phyloP scores from a whole-genome alignment of 2,113 vertebrate species.

The Coturnix japonica region DNA sequence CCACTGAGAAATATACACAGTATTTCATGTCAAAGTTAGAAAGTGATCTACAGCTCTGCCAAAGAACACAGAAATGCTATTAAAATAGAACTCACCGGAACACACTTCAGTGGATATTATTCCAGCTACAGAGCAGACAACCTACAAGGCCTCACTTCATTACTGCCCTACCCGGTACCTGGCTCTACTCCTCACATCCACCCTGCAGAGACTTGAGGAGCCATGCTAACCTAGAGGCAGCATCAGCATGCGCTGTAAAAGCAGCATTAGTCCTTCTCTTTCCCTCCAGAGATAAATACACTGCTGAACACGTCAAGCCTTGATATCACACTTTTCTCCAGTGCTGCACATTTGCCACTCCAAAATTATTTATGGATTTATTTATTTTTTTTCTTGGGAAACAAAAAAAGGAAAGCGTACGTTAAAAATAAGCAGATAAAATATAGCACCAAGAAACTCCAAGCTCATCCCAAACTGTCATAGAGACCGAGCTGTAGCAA shows the following conservation, averaged over 20 bases:
- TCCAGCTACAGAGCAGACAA: not conserved
- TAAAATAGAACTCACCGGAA: not conserved
- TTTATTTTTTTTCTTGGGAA: not conserved
- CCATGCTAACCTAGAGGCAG: not conserved
- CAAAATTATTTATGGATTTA: not conserved
- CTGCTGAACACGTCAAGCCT: not conserved
- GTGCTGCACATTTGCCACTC: rapidly evolving
- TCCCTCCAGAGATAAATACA: not conserved
- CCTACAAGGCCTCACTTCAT: not conserved
- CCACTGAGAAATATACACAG: rapidly evolving
- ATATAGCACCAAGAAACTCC: not conserved
- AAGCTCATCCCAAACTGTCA: not conserved
- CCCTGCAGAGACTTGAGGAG: not conserved
- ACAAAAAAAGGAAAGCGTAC: not conserved
- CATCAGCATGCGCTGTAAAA: not conserved
- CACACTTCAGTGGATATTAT: not conserved
- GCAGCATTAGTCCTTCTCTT: not conserved
- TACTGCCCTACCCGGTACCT: not conserved
- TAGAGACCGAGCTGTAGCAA: not conserved
- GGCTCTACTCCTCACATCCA: not conserved
- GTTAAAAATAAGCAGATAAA: not conserved
- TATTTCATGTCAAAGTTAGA: not conserved
- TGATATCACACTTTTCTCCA: not conserved
- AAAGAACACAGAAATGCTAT: constrained; percentile 5
- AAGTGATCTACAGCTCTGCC: not conserved